phyloP scores from a whole-genome alignment of 2,888 invertebrate genomes.

The Taenaris catops region DNA sequence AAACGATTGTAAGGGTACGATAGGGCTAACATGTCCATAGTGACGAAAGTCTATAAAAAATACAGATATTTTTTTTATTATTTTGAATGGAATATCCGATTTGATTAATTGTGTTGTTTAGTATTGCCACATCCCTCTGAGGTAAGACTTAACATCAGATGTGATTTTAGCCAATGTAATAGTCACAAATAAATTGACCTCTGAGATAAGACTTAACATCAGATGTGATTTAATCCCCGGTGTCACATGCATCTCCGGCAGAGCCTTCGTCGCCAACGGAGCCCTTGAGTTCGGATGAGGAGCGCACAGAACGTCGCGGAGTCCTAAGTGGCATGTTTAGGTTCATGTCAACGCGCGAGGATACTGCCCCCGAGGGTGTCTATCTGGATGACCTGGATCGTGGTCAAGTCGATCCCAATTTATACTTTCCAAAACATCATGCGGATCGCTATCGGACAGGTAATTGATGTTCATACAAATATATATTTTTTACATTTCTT shows the following conservation, averaged over 20 bases:
- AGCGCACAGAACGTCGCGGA: constrained; percentile 75
- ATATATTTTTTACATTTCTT: too few relatives aligned
- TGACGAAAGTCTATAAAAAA: too few relatives aligned
- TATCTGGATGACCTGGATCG: constrained; percentile 95
- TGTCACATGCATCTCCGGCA: constrained; percentile 42
- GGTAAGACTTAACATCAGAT: too few relatives aligned
- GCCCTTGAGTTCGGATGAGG: constrained; percentile 74
- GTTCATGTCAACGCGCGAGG: constrained; percentile 84
- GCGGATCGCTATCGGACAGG: constrained; percentile 65
- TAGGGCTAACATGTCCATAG: too few relatives aligned
- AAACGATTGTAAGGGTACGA: too few relatives aligned
- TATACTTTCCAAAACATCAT: constrained; percentile 90
- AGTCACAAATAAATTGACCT: constrained; percentile 75
- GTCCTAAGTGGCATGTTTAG: constrained; percentile 95
- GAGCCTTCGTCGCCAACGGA: constrained; percentile 55
- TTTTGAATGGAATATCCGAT: too few relatives aligned
- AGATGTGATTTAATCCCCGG: constrained; percentile 86
- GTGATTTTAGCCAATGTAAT: constrained; percentile 81
- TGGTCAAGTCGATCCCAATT: constrained; percentile 96
- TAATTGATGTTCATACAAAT: constrained; percentile 27
- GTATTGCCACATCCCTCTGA: too few relatives aligned
- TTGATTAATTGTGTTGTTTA: too few relatives aligned
- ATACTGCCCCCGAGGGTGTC: constrained; percentile 86
- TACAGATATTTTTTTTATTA: too few relatives aligned
- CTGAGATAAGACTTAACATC: too few relatives aligned